These are phyloP conservation scores for Hypomecis atomaria DNA, from an alignment of 2,888 invertebrate genomes.

Conservation along the genomic window DNA sequence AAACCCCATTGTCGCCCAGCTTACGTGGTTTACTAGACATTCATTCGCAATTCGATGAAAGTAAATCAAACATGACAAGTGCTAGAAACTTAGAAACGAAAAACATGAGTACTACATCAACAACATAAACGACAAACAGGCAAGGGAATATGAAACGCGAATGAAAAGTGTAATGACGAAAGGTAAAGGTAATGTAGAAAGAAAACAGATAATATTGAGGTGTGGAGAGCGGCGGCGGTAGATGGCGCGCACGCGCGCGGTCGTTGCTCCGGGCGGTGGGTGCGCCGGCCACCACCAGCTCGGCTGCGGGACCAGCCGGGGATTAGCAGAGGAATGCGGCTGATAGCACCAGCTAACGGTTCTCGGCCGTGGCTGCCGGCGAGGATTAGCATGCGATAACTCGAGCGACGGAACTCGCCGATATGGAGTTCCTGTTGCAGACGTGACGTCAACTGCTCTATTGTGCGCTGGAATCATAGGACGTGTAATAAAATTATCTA, in stretches of 20 bases:
- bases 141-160: neutral
- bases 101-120: too few species aligned
- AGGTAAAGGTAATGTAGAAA: constrained; percentile 15
- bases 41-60: too few species aligned
- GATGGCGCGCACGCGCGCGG: constrained; percentile 34
- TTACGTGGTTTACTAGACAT: too few species aligned
- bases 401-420: constrained; percentile 14
- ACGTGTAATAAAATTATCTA: neutral
- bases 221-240: constrained; percentile 11
- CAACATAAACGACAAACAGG: too few species aligned
- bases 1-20: too few species aligned
- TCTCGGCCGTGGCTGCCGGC: constrained; percentile 2
- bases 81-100: too few species aligned
- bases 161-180: constrained; percentile 13
- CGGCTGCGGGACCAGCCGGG: too few species aligned
- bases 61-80: too few species aligned
- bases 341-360: constrained; percentile 16
- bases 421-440: constrained; percentile 29
- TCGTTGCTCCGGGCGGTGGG: constrained; percentile 30
- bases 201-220: constrained; percentile 11
- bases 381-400: constrained; percentile 14
- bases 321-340: constrained; percentile 19
- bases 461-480: too few species aligned
- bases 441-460: neutral
- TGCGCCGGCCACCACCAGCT: neutral